Percentiles rank a stretch among this genome's conserved stretches.
Evolutionary conservation across 2,113 vertebrate genomes (phyloP).

Genomic region (Malurus elegans): DNA sequence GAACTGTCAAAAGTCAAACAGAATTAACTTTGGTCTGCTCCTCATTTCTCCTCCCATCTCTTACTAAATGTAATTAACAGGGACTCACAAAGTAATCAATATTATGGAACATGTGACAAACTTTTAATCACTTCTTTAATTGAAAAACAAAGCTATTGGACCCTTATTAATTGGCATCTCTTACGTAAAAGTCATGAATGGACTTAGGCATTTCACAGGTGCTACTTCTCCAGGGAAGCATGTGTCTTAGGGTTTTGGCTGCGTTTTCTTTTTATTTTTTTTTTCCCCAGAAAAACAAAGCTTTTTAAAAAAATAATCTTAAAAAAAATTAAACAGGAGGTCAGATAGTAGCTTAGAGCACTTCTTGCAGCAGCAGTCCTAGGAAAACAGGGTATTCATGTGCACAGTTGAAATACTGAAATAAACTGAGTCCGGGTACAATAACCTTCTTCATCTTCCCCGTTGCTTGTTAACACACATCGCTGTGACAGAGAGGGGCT

Average conservation of each 20-base stretch:
- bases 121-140: background rate
- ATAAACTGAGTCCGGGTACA: rapidly evolving
- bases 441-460: background rate
- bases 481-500: background rate
- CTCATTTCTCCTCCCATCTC: background rate
- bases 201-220: background rate
- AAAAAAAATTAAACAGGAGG: background rate
- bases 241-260: background rate
- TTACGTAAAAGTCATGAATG: background rate
- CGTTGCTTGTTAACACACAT: background rate
- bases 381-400: background rate
- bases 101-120: background rate
- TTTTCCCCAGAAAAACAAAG: background rate
- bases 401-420: background rate
- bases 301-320: background rate
- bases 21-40: background rate
- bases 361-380: background rate
- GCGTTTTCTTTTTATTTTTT: background rate
- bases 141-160: background rate
- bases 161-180: background rate
- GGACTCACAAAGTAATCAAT: background rate
- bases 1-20: background rate
- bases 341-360: background rate
- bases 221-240: background rate
- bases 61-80: slow-evolving; percentile 10